Evolutionary conservation across 2,797 vertebrate genomes (phyloP).

Genomic region (Vultur gryphus): DNA sequence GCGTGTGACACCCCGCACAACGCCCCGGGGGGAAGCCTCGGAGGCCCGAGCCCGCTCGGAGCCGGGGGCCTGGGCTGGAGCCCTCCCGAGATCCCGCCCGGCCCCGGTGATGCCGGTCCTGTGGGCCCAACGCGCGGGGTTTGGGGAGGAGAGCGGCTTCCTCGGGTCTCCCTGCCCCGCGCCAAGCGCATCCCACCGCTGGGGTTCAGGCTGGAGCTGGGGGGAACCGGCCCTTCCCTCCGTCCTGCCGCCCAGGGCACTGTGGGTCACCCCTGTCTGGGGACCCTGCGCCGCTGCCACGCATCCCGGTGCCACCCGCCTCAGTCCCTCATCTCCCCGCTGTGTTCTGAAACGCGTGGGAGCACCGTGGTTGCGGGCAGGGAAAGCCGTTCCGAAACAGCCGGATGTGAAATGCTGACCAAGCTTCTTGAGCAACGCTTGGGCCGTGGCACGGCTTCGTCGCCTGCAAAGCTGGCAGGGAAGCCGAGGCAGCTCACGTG

Average conservation of each 20-base stretch:
- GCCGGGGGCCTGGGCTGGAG: background rate
- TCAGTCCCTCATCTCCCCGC: background rate
- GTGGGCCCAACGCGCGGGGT: too few species aligned
- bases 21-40: background rate
- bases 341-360: background rate
- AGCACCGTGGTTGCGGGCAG: too few species aligned
- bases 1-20: background rate
- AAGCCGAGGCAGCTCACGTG: background rate
- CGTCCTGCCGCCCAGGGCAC: background rate
- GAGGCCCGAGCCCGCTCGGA: background rate
- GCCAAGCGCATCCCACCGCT: too few species aligned
- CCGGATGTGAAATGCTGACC: background rate
- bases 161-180: too few species aligned
- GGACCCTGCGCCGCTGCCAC: too few species aligned
- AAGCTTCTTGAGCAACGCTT: accelerated
- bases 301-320: background rate
- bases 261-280: background rate
- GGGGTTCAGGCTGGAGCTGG: too few species aligned
- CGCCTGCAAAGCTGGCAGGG: accelerated
- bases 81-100: background rate
- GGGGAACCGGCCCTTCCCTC: background rate
- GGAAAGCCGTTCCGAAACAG: background rate
- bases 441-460: background rate
- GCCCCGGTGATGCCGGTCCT: background rate
- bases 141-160: background rate